phyloP scores from a whole-genome alignment of 2,888 invertebrate genomes.

The Tipula vernalis region DNA sequence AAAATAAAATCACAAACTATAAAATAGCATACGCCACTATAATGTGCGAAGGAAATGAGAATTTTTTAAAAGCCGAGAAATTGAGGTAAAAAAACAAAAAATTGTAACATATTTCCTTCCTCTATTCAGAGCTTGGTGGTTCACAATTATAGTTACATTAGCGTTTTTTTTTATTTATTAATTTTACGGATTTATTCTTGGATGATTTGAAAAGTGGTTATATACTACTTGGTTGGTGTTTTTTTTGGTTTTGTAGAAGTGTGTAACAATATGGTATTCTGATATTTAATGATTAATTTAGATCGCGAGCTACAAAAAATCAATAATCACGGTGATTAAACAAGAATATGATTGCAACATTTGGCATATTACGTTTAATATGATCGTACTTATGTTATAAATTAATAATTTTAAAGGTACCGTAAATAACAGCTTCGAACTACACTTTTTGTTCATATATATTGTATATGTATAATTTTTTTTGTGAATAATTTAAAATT shows the following conservation, averaged over 20 bases:
- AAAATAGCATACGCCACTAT: constrained; percentile 4
- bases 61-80: not conserved
- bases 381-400: not conserved
- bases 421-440: too few species aligned
- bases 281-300: not conserved
- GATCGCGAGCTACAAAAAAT: not conserved
- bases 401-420: not conserved
- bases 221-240: not conserved
- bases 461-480: too few species aligned
- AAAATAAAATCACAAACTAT: not conserved
- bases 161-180: not conserved
- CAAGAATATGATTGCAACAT: not conserved
- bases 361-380: not conserved
- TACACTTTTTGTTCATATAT: too few species aligned
- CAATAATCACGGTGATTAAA: not conserved
- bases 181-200: not conserved
- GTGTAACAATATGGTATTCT: not conserved
- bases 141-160: not conserved
- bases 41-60: not conserved
- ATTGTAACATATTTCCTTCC: not conserved
- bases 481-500: too few species aligned
- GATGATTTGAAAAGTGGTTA: not conserved
- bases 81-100: not conserved
- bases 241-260: not conserved
- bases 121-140: not conserved